These are phyloP conservation scores for Sitta europaea DNA, from an alignment of 2,113 vertebrate genomes.

Conservation along the genomic window DNA sequence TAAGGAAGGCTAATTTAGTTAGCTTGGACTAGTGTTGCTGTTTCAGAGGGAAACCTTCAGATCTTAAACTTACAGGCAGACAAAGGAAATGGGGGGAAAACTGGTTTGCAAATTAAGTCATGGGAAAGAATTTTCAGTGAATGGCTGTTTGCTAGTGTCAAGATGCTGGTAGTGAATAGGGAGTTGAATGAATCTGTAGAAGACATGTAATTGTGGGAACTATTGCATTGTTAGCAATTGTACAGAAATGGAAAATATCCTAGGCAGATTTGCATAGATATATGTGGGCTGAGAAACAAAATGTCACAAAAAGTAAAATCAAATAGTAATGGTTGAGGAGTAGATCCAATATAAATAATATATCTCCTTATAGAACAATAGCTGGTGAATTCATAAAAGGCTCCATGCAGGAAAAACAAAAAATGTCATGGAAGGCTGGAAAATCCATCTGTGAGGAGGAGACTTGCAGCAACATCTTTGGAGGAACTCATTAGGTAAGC, in stretches of 20 bases:
- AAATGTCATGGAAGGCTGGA: neutral
- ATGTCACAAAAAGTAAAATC: conserved; percentile 5
- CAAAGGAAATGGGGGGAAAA: conserved; percentile 38
- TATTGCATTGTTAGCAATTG: neutral
- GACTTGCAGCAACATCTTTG: neutral
- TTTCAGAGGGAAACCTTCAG: neutral
- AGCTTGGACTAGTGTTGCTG: neutral
- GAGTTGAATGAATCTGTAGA: conserved; percentile 6
- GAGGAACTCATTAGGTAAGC: neutral
- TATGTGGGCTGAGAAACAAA: neutral
- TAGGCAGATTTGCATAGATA: neutral
- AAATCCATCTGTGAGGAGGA: neutral
- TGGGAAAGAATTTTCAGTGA: conserved; percentile 42
- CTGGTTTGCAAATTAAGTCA: conserved; percentile 43
- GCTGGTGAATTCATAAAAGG: neutral
- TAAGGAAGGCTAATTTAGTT: neutral
- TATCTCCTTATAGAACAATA: neutral
- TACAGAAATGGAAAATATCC: neutral
- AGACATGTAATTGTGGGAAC: conserved; percentile 9
- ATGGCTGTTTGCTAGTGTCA: neutral
- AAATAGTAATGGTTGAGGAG: neutral
- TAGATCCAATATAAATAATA: neutral
- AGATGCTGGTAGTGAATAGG: conserved; percentile 12
- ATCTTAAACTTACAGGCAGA: neutral
- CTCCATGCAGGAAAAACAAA: neutral